Base-by-base conservation (phyloP, 2,113 vertebrate genomes). In the Lutjanus erythropterus region DNA sequence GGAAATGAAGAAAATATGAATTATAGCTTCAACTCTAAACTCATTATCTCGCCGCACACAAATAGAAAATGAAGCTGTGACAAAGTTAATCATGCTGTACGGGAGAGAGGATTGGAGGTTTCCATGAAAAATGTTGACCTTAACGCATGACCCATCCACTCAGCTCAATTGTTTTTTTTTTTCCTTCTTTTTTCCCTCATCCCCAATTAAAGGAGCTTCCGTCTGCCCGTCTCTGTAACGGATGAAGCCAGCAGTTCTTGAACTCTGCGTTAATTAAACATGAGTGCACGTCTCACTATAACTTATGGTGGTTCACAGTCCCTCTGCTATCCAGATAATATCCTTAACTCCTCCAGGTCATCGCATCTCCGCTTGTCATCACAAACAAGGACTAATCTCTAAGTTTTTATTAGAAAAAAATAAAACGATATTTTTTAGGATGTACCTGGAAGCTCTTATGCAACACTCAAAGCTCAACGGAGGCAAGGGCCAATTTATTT, bases 211-310 rank as follows among this genome's bases (percentile, higher is more conserved):
- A 86, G 85, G 44, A 72, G 84, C 85, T 86, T 86, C 86, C 56
- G 72, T 82, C 85, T 81, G 82, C 52, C 49, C 67, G 52, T 83
- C 74, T 83, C 65, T 25, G 82, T 86, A 86, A 87, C 79, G 69
- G 85, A 91, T 91, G 85, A 78, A 87, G 87, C 83, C 77, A 35
- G 82, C 66, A 16, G 69, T 90, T 92, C 88, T 92, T 92, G 86
- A 92, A 93, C 89, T 87, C 71, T 1, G 53, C 84, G 80, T 88
- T 93, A 93, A 94, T 95, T 94, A 94, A 90, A 92, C 90, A 90
- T 88, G 84, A 93, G 83, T 84, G 91, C 85, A 59, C 77, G 72
- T 91, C 74, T 87, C 81, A 14, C 71, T 68, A 44, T 80, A 85
- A 84, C 80, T 85, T 64, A 78, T 70, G 80, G 74, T 3, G 77